These are phyloP conservation scores for Castor canadensis DNA, from an alignment of 2,113 vertebrate genomes.

Conservation along the genomic window DNA sequence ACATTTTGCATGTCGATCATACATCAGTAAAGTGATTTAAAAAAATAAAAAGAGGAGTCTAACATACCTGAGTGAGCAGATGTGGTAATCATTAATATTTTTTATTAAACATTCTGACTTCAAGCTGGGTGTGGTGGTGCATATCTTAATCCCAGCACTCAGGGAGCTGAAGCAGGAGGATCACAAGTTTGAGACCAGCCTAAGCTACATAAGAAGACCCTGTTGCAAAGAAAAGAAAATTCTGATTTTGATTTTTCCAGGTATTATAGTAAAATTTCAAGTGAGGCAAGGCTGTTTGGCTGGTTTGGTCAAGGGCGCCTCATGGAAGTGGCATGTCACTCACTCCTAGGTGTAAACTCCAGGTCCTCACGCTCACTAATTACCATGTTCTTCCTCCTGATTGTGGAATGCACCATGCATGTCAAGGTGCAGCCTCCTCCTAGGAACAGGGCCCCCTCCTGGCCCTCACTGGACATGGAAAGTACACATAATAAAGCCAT, in stretches of 20 bases:
- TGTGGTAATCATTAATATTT: neutral
- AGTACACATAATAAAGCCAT: neutral
- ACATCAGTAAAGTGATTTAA: neutral
- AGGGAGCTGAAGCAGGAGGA: no score
- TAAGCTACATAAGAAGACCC: no score
- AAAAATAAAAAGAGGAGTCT: neutral
- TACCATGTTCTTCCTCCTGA: neutral
- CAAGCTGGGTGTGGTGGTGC: neutral
- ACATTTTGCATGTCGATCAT: neutral
- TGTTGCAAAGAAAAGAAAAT: no score
- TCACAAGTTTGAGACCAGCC: no score
- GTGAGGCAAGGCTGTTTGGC: neutral
- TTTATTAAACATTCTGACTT: neutral
- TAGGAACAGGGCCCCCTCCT: neutral
- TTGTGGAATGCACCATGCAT: accelerated
- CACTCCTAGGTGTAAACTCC: neutral
- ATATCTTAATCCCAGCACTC: no score
- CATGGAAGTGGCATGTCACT: no score
- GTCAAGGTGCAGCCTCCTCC: no score
- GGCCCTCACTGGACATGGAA: accelerated
- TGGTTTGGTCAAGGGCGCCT: neutral
- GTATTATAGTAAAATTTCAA: accelerated
- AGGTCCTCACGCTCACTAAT: neutral
- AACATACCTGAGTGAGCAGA: neutral
- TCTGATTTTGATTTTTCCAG: neutral